A percentile compares a stretch with the other conserved stretches of the same genome.
These are phyloP conservation scores for Isotomurus palustris DNA, from an alignment of 2,888 invertebrate species.

Conservation along the genomic window DNA sequence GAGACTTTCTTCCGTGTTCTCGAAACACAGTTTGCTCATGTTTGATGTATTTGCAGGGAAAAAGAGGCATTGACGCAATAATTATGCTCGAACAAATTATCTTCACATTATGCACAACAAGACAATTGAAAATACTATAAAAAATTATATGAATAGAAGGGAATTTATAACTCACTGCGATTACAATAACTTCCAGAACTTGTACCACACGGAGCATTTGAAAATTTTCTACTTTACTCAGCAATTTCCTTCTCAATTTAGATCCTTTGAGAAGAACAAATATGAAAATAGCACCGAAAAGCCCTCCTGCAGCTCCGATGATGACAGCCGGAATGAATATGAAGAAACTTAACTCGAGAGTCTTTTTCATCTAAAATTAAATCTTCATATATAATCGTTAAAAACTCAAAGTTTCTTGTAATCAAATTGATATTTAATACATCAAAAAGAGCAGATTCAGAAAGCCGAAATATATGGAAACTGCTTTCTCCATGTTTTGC, in stretches of 20 bases:
- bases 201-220: slow-evolving; percentile 48
- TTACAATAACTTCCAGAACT: slow-evolving; percentile 49
- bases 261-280: slow-evolving; percentile 51
- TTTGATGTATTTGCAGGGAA: slow-evolving; percentile 21
- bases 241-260: slow-evolving; percentile 48
- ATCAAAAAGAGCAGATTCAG: slow-evolving; percentile 42
- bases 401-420: background rate
- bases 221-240: slow-evolving; percentile 47
- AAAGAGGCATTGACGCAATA: slow-evolving; percentile 29
- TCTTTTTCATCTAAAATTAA: slow-evolving; percentile 47
- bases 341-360: slow-evolving; percentile 50
- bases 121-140: background rate
- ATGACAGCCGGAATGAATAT: slow-evolving; percentile 51
- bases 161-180: slow-evolving; percentile 37
- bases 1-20: slow-evolving; percentile 30
- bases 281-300: slow-evolving; percentile 51
- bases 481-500: slow-evolving; percentile 7
- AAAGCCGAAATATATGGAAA: slow-evolving; percentile 25
- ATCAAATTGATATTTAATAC: slow-evolving; percentile 14
- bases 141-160: background rate
- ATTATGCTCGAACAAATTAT: slow-evolving; percentile 30
- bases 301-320: slow-evolving; percentile 51
- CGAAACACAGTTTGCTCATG: slow-evolving; percentile 21
- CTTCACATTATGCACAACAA: slow-evolving; percentile 27
- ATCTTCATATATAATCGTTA: background rate